Evolutionary conservation across 2,797 vertebrate species (phyloP), one percentile per base, ranked within the genome.

Genomic region (Anas acuta): DNA sequence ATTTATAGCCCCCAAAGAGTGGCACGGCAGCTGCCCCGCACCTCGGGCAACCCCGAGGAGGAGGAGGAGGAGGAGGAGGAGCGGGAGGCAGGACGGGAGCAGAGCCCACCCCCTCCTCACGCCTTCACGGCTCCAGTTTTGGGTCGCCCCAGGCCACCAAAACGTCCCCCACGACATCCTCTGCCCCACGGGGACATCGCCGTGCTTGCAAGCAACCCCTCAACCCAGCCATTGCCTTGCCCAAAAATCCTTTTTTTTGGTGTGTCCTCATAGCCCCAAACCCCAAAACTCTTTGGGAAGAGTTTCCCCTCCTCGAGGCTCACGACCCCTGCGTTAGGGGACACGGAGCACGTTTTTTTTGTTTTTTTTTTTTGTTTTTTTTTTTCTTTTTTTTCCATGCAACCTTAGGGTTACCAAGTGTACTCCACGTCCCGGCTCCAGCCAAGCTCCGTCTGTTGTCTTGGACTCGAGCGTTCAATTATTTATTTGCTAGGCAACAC

Each of bases 1-100:
- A 96, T 97, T 96, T 95, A 94, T 92, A 96, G 91, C 26, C 8
- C 32, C 26, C 45, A 45, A 58, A 95, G 95, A 95, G 35, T n/a
- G 73, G 69, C 62, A 88, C 17, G 33, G 94, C 91, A 95, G 84
- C 82, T 91, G 93, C 57, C 89, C 16, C 0, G 4, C 4, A 6
- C 62, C 91, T 75, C 17, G 39, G 80, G 39, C 60, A 64, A 82
- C 56, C 8, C 12, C 5, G 37, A 64, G 49, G 69, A 41, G 37
- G 18, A 64, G 37, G 1, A 43, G 49, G 41, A 57, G 16, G 21
- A 21, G 16, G 21, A 21, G 25, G 7, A 33, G 15, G 35, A 35
- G 7, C 2, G 1, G 30, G 30, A n/a, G 35, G 26, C 45, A 39
- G 47, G 1, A 18, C 7, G 54, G 51, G 18, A 37, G 39, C 18